Evolutionary conservation across 2,888 invertebrate genomes (phyloP), one percentile per base, ranked within the genome.

Genomic region (Lampropteryx suffumata): DNA sequence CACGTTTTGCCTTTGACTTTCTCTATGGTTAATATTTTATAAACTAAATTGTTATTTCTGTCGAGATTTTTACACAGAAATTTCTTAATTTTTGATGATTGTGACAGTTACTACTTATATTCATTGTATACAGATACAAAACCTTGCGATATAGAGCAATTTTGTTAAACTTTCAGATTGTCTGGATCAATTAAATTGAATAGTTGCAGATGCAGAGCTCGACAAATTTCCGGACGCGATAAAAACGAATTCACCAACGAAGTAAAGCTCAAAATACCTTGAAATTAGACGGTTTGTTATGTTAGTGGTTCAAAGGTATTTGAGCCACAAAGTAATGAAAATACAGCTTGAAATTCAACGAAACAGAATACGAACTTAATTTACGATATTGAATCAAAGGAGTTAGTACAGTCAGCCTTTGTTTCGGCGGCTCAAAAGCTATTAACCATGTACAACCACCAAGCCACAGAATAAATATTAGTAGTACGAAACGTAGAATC

Each of bases 311-410:
- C 37, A 29, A 34, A 10, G 29, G 8, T n/a, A 40, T 40, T 44
- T 29, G 13, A 44, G 34, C 30, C 28, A 8, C 44, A 35, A 30
- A 11, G 0, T 11, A 10, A 40, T 34, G 29, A 11, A 24, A 17
- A 30, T 30, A 44, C 26, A 35, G 24, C n/a, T 21, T 35, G 11
- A 40, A 34, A 34, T 34, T 50, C 10, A 14, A 13, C 26, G 7
- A 21, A 34, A 14, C 37, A 21, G n/a, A 37, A 12, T 13, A 43
- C 45, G 55, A 46, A 52, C 59, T 55, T 63, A 59, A 59, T 63
- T 59, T 57, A 59, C 57, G 59, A 59, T 57, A 54, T 56, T 57
- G 60, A 61, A 61, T 60, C 59, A 61, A 59, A 60, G 59, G 54
- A 57, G 57, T 56, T 50, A 33, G 41, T 24, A 44, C 42, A 55